Conservation (phyloP, 2,888 invertebrate species). For the Branchellion lobata region DNA sequence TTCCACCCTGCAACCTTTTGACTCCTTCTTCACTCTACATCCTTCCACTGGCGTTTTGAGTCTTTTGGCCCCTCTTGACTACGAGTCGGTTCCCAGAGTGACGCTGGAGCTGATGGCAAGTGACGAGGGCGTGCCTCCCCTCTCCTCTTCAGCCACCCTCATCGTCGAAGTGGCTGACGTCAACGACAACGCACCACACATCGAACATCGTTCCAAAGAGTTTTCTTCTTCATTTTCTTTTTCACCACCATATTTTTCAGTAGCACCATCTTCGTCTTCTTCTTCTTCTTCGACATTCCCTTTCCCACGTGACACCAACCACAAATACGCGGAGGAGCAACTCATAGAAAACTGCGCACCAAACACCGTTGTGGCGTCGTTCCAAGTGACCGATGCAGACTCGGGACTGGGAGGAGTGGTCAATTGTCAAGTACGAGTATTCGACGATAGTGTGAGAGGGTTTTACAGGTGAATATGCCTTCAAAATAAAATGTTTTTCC, state of each 20-base stretch:
- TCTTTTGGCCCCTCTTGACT: constrained; percentile 25
- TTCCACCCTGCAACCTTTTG: constrained; percentile 41
- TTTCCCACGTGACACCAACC: no score
- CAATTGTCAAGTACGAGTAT: not conserved
- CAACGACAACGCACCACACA: constrained; percentile 45
- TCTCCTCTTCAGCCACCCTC: constrained; percentile 30
- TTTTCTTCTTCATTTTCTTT: not conserved
- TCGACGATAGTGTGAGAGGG: not conserved
- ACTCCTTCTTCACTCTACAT: constrained; percentile 44
- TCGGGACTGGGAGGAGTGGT: constrained; percentile 20
- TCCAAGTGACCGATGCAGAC: constrained; percentile 24
- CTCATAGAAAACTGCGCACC: constrained; percentile 1
- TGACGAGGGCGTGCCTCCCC: constrained; percentile 8
- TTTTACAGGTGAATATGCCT: not conserved
- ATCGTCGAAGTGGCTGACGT: constrained; percentile 36
- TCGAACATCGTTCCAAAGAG: no score
- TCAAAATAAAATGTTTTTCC: not conserved
- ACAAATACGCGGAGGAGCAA: not conserved
- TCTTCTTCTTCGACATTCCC: not conserved
- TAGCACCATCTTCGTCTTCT: not conserved
- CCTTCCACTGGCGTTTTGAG: constrained; percentile 17
- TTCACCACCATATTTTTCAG: no score
- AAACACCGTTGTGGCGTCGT: not conserved
- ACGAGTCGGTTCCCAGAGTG: constrained; percentile 24
- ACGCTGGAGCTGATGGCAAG: constrained; percentile 39